Evolutionary conservation across 2,797 vertebrate species (phyloP).

Genomic region (Cirrhinus mrigala): DNA sequence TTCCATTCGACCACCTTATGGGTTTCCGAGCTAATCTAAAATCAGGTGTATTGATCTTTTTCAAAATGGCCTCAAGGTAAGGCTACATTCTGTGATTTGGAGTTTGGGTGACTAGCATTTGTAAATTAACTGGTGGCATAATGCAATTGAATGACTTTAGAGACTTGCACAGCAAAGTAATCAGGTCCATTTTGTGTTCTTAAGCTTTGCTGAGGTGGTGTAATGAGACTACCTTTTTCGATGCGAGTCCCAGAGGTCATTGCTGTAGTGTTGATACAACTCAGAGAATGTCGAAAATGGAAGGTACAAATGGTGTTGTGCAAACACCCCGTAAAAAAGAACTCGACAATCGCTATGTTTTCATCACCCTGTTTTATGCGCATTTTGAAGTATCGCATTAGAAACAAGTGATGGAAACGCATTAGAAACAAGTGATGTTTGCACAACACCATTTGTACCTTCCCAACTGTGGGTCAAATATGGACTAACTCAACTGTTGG

Average conservation of each 20-base stretch:
- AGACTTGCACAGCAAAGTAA: slow-evolving; percentile 23
- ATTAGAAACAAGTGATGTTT: no score
- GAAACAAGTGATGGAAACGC: no score
- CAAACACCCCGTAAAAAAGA: no score
- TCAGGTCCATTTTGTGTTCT: slow-evolving; percentile 17
- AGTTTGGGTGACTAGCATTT: slow-evolving; percentile 19
- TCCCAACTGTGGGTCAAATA: no score
- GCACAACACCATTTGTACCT: no score
- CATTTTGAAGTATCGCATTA: no score
- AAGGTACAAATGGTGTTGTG: no score
- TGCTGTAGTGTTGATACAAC: neutral
- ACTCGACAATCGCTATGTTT: no score
- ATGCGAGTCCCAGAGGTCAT: slow-evolving; percentile 20
- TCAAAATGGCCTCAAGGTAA: slow-evolving; percentile 43
- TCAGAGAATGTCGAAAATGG: neutral
- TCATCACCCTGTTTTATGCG: no score
- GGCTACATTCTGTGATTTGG: slow-evolving; percentile 8
- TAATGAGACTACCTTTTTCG: neutral
- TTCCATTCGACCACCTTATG: neutral
- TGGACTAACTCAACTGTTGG: no score
- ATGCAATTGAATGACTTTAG: slow-evolving; percentile 25
- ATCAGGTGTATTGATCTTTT: slow-evolving; percentile 52
- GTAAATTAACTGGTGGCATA: slow-evolving; percentile 15
- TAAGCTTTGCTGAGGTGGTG: neutral
- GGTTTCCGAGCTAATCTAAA: slow-evolving; percentile 23